Percentiles rank a stretch among this genome's conserved stretches.
These are phyloP conservation scores for Papilio demoleus DNA, from an alignment of 2,888 invertebrate species.

Conservation along the genomic window DNA sequence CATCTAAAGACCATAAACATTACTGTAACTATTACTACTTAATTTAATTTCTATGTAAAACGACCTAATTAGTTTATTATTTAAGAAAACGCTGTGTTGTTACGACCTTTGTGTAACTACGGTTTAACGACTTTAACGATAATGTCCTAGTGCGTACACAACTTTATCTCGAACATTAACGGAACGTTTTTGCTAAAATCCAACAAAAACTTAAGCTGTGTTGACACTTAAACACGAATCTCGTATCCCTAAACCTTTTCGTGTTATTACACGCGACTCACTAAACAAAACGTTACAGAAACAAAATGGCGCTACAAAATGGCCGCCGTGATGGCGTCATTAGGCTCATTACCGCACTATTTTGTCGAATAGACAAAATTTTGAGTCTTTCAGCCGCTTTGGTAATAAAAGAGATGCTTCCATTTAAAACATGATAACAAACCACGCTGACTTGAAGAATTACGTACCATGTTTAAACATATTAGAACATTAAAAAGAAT, in stretches of 20 bases:
- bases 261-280: slow-evolving; percentile 47
- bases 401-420: slow-evolving; percentile 76
- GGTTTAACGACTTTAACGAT: slow-evolving; percentile 28
- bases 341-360: slow-evolving; percentile 81
- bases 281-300: slow-evolving; percentile 72
- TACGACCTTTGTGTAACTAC: slow-evolving; percentile 7
- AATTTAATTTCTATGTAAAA: slow-evolving; percentile 9
- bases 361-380: slow-evolving; percentile 81
- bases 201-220: slow-evolving; percentile 57
- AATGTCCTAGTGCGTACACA: slow-evolving; percentile 41
- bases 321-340: slow-evolving; percentile 73
- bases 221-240: slow-evolving; percentile 49
- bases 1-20: too few species aligned
- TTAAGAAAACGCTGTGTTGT: slow-evolving; percentile 32
- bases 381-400: slow-evolving; percentile 77
- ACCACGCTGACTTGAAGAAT: slow-evolving; percentile 60
- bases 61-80: background rate
- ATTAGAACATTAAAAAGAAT: background rate
- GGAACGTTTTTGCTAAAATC: slow-evolving; percentile 41
- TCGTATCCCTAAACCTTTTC: slow-evolving; percentile 59
- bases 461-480: background rate
- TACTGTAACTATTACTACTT: background rate
- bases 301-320: slow-evolving; percentile 71
- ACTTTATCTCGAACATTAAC: slow-evolving; percentile 42
- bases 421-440: slow-evolving; percentile 68